Evolutionary conservation across 2,113 vertebrate genomes (phyloP), one percentile per base, ranked within the genome.

Genomic region (Mohoua ochrocephala): DNA sequence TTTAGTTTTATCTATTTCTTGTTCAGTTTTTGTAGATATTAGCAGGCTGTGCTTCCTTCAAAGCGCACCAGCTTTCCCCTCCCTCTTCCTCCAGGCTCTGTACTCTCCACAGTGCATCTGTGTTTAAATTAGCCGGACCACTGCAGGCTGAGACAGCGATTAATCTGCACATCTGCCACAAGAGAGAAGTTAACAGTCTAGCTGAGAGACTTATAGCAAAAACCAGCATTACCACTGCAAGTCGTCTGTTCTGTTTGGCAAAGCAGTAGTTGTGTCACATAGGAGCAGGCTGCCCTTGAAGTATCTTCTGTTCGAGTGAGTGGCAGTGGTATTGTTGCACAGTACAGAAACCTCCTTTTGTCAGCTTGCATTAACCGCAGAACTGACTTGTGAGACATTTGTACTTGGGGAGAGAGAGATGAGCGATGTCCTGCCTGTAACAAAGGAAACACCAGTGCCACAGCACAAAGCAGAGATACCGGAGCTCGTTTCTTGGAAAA

Each of bases 1-100:
- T 98, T 97, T 96, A 95, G 73, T 81, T 96, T 97, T 96, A 95
- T 95, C 81, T 71, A 30, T 92, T 95, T 96, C 86, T 87, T 84
- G 44, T 60, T 95, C 87, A 30, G 8, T 39, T 96, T 96, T 82
- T 56, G 73, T 54, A 70, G 60, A 54, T 61, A 70, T 57, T 96
- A 93, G 44, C 75, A 94, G 93, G 68, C 42, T 94, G 47, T 22
- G 22, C 93, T 91, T 83, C 82, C 73, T 95, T 59, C 74, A 81
- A 94, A 90, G 83, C 68, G 52, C 60, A 54, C 73, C 80, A 93
- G 79, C 89, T 79, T 87, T 82, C 53, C 60, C 86, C 26, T 95
- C 91, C 85, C 87, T 41, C 54, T 95, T 97, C 67, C 95, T 98
- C 95, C 96, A 95, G 93, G 95, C 86, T 92, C 65, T 92, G 61